Evolutionary conservation across 2,797 vertebrate species (phyloP).

Genomic region (Vireo griseus): DNA sequence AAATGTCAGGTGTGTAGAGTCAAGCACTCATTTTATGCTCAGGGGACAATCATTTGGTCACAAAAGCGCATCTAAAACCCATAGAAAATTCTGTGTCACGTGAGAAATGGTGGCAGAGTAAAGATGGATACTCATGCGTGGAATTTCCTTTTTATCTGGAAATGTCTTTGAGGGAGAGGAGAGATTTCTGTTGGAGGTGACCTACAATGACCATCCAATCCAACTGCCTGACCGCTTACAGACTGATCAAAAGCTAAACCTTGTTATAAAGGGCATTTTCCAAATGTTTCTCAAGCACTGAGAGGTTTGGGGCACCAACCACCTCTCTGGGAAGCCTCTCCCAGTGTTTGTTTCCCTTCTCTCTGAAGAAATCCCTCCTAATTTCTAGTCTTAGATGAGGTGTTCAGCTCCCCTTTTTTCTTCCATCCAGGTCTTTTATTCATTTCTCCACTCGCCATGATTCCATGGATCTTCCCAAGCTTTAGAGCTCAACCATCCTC

Average conservation of each 20-base stretch:
- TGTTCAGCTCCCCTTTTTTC: neutral
- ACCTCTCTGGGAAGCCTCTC: neutral
- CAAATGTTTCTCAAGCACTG: too few relatives aligned
- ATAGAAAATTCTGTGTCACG: fast-evolving
- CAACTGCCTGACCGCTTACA: too few relatives aligned
- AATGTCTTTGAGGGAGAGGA: fast-evolving
- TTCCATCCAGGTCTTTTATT: neutral
- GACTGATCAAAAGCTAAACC: too few relatives aligned
- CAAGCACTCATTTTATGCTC: neutral
- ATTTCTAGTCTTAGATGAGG: neutral
- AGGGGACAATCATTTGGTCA: neutral
- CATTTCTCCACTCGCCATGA: neutral
- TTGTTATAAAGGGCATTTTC: too few relatives aligned
- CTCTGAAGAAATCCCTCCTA: neutral
- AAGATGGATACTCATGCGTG: neutral
- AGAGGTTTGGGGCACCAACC: too few relatives aligned
- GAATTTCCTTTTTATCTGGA: neutral
- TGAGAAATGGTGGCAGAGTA: neutral
- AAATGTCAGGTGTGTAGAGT: neutral
- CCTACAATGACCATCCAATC: too few relatives aligned
- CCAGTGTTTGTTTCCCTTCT: fast-evolving
- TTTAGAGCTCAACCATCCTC: neutral
- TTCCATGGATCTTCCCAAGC: neutral
- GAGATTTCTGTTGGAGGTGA: too few relatives aligned
- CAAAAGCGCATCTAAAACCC: neutral